Conservation (phyloP, 2,888 invertebrate genomes). For the Lagria hirta region DNA sequence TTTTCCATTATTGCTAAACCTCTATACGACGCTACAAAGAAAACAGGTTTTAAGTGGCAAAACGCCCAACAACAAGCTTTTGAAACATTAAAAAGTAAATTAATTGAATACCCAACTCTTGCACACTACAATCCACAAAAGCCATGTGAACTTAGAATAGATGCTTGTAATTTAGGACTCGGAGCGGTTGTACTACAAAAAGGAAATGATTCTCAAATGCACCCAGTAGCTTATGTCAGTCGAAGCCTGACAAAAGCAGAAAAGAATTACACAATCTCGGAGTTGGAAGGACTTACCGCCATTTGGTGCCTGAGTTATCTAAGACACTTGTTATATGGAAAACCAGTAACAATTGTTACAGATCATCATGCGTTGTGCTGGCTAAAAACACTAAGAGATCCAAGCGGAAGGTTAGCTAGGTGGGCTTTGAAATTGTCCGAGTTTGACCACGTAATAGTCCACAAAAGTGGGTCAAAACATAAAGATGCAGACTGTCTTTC, state of each 20-base stretch:
- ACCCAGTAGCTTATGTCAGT: slow-evolving; percentile 32
- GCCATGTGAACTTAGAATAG: slow-evolving; percentile 25
- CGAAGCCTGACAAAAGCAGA: slow-evolving; percentile 30
- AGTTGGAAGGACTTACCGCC: slow-evolving; percentile 26
- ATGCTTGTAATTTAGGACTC: slow-evolving; percentile 25
- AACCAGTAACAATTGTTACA: slow-evolving; percentile 23
- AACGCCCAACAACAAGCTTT: slow-evolving; percentile 1
- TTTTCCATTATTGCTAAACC: slow-evolving; percentile 27
- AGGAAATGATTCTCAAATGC: slow-evolving; percentile 14
- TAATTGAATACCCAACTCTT: slow-evolving; percentile 21
- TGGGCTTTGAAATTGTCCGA: slow-evolving; percentile 12
- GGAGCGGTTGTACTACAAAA: slow-evolving; percentile 30
- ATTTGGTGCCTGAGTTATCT: slow-evolving; percentile 28
- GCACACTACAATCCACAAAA: slow-evolving; percentile 19
- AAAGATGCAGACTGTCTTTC: slow-evolving; percentile 26
- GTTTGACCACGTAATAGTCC: slow-evolving; percentile 15
- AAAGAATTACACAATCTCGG: slow-evolving; percentile 27
- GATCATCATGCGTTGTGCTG: slow-evolving; percentile 21
- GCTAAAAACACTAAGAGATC: slow-evolving; percentile 11
- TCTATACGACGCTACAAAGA: slow-evolving; percentile 25
- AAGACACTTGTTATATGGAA: slow-evolving; percentile 27
- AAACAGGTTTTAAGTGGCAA: slow-evolving; percentile 13
- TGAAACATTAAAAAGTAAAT: slow-evolving; percentile 22
- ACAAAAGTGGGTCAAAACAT: slow-evolving; percentile 21
- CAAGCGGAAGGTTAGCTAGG: slow-evolving; percentile 3